Conservation (phyloP, 2,888 invertebrate species). For the Byasa hedistus region DNA sequence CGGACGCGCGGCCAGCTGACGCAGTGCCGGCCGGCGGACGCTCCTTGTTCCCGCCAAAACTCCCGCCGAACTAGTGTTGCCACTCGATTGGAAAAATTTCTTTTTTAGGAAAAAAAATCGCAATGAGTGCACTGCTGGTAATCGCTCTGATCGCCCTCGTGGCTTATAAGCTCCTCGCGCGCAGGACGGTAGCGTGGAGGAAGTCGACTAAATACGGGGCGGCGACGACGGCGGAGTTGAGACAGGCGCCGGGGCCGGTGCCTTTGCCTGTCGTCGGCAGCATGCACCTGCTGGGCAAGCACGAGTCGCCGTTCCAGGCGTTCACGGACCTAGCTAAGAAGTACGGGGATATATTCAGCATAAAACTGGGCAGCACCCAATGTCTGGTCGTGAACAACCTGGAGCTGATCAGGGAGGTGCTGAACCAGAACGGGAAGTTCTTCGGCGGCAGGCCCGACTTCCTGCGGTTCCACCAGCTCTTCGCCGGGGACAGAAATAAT, state of each 20-base stretch:
- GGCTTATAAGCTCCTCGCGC: constrained; percentile 57
- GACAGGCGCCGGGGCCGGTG: constrained; percentile 82
- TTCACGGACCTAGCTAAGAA: constrained; percentile 84
- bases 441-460: constrained; percentile 92
- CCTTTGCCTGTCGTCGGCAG: constrained; percentile 85
- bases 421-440: constrained; percentile 88
- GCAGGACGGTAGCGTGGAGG: constrained; percentile 46
- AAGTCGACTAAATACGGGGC: constrained; percentile 50
- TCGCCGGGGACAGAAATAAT: constrained; percentile 91
- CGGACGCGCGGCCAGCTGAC: constrained; percentile 29
- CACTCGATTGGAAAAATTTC: constrained; percentile 60
- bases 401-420: constrained; percentile 85
- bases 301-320: constrained; percentile 84
- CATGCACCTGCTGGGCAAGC: constrained; percentile 82
- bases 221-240: constrained; percentile 43
- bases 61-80: constrained; percentile 54
- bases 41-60: constrained; percentile 57
- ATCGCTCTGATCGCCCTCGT: constrained; percentile 49
- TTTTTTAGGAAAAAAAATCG: constrained; percentile 45
- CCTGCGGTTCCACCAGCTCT: constrained; percentile 88
- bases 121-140: constrained; percentile 70
- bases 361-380: constrained; percentile 83
- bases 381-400: constrained; percentile 88
- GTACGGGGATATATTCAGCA: constrained; percentile 86
- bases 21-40: constrained; percentile 46